Base-by-base conservation (phyloP, 23 tunicate species). In the Corella eumyota region DNA sequence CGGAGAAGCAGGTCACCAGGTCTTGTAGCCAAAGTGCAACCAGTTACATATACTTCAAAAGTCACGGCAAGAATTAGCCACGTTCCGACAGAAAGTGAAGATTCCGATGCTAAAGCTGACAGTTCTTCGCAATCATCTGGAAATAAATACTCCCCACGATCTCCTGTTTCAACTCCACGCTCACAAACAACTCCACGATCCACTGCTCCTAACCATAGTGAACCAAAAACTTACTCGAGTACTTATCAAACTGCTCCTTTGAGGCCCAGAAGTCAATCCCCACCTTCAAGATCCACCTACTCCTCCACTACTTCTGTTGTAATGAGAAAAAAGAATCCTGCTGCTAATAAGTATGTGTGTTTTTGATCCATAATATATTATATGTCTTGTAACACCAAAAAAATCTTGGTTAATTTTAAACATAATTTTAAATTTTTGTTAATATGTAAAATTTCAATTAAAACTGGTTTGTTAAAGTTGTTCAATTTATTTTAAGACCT, bases 61-160 rank as follows among this genome's bases (percentile, higher is more conserved):
- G 90, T 81, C 5, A 81, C 90, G 15, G 74, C 90, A 1, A 55
- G 56, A 19, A 81, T 81, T 19, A 59, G 66, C 60, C 64, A 65
- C 25, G 65, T 54, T 28, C 72, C 81, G 2, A 54, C 72, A 1
- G 57, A 44, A 33, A 64, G 64, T 32, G 34, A 54, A 11, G 71
- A 65, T 24, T 56, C 71, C 6, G 17, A n/a, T n/a, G n/a, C n/a
- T n/a, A n/a, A n/a, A n/a, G n/a, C n/a, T n/a, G n/a, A n/a, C n/a
- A n/a, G n/a, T n/a, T n/a, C n/a, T n/a, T n/a, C n/a, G n/a, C n/a
- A n/a, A n/a, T n/a, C n/a, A n/a, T n/a, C n/a, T n/a, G n/a, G n/a
- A n/a, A n/a, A n/a, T n/a, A n/a, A n/a, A n/a, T n/a, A n/a, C n/a
- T n/a, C n/a, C n/a, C n/a, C n/a, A n/a, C n/a, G n/a, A n/a, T n/a